Percentiles rank a stretch among this genome's conserved stretches.
Evolutionary conservation across 1,140 invertebrate genomes (phyloP).

Genomic region (Bombyx mori): ASM3026992v2 NC_085109.1:9976501-9977000

Average conservation of each 20-base stretch:
- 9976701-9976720: constrained; percentile 40
- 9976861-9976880: constrained; percentile 14
- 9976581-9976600: constrained; percentile 37
- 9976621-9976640: constrained; percentile 30
- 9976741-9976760: constrained; percentile 37
- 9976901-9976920: constrained; percentile 10
- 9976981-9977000: constrained; percentile 40
- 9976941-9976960: neutral
- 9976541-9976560: no score
- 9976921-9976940: constrained; percentile 3
- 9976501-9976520: no score
- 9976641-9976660: constrained; percentile 26
- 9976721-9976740: constrained; percentile 24
- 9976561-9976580: neutral
- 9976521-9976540: no score
- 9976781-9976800: constrained; percentile 47
- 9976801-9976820: constrained; percentile 40
- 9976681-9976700: constrained; percentile 41
- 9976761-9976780: constrained; percentile 25
- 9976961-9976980: neutral
- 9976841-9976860: constrained; percentile 25
- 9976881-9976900: no score
- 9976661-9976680: constrained; percentile 41
- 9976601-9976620: constrained; percentile 47
- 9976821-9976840: constrained; percentile 23